Evolutionary conservation across 2,113 vertebrate species (phyloP).

Genomic region (Myiopsitta monachus): DNA sequence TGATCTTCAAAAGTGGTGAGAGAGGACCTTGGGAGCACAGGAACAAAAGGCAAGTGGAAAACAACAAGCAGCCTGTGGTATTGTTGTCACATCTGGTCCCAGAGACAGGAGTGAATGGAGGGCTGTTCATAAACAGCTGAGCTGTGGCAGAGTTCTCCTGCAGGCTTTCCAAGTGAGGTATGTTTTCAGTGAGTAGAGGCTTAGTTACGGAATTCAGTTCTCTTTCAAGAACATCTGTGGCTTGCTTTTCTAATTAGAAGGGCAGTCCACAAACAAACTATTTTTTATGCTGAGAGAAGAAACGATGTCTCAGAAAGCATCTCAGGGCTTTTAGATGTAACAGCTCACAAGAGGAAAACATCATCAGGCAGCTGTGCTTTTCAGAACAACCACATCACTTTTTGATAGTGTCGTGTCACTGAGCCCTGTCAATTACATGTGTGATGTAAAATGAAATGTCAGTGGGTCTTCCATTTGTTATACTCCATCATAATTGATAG

Average conservation of each 20-base stretch:
- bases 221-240: slow-evolving; percentile 10
- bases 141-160: background rate
- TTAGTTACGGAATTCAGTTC: slow-evolving; percentile 25
- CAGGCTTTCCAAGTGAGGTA: background rate
- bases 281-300: background rate
- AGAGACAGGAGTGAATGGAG: background rate
- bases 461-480: slow-evolving; percentile 22
- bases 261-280: background rate
- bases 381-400: slow-evolving; percentile 14
- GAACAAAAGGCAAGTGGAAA: background rate
- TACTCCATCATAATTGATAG: slow-evolving; percentile 9
- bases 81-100: slow-evolving; percentile 17
- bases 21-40: background rate
- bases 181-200: background rate
- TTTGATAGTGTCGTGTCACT: background rate
- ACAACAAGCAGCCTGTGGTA: background rate
- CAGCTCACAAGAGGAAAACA: background rate
- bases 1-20: background rate
- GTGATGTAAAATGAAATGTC: slow-evolving; percentile 51
- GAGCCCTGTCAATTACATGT: background rate
- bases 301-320: background rate
- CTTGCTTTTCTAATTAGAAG: slow-evolving; percentile 12
- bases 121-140: slow-evolving; percentile 5
- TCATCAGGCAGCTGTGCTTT: background rate
- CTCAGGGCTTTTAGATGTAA: background rate